Evolutionary conservation across 2,113 vertebrate genomes (phyloP), one percentile per base, ranked within the genome.

Genomic region (Anolis sagrei): DNA sequence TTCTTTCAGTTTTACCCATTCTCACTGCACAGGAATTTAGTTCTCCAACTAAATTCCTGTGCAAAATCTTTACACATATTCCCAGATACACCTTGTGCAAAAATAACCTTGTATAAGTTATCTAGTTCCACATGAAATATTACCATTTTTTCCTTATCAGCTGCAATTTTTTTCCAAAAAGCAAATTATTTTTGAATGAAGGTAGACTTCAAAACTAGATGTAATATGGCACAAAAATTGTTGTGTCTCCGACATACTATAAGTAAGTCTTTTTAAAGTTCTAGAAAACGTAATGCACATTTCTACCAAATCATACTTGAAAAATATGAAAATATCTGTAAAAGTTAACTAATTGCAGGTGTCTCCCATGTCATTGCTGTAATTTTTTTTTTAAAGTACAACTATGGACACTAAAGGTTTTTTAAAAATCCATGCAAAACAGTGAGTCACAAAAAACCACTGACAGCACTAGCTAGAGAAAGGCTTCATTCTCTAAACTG

Each of bases 371-470:
- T 21, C 51, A 74, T 48, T 83, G 27, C 25, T 79, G 14, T 27
- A 79, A 61, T 79, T 61, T 58, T 23, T 86, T 82, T 64, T 86
- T 54, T 87, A 76, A 34, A 21, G 1, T 7, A 84, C 49, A 62
- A 7, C 23, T 62, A 62, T 62, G 61, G 5, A 62, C 19, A 62
- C 61, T 13, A 62, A 54, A 54, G 4, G 14, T 54, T 54, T 54
- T 51, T 51, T 7, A 62, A 62, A n/a, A 61, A 29, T 21, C 14
- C 4, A 62, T 49, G 29, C 36, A 7, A 32, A 74, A 61, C 36
- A 39, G 84, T 88, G 83, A 25, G 86, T 75, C 90, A 69, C 1
- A 69, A 66, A 81, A 81, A 68, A 90, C 32, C 68, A 89, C 84
- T 83, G 70, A 89, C 39, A 88, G 49, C 70, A 79, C 34, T 85